Base-by-base conservation (phyloP, 35 echinoderm and acorn worm genomes). In the Strongylocentrotus purpuratus region DNA sequence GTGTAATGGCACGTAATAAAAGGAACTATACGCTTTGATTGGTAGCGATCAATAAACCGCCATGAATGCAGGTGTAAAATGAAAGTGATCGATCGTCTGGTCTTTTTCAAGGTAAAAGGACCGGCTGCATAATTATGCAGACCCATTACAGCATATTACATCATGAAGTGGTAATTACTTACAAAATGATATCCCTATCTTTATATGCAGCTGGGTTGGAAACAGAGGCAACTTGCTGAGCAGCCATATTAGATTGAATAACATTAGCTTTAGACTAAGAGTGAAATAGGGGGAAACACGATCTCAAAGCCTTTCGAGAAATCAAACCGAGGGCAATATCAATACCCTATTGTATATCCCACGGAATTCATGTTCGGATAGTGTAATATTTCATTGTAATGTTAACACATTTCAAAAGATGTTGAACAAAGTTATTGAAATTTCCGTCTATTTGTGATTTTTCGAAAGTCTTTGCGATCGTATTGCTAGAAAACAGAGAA, bases 1-100 rank as follows among this genome's bases (percentile, higher is more conserved):
- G 65, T 78, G 22, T 78, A 78, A 78, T 78, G 22, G 25, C 20
- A 78, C 18, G 65, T 78, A 20, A 25, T 2, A 10, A 55, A 31
- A 78, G 65, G 65, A 78, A n/a, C 25, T 78, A 22, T 78, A 78
- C 65, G 65, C 65, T 78, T 78, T 78, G 65, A 78, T 78, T 78
- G 7, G 35, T 4, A 78, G 65, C 65, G 65, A 78, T 78, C 65
- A 78, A 78, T 78, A 78, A 28, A 15, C 65, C 65, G 20, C 65
- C 65, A 78, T 25, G 20, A 70, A 78, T 78, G 65, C 65, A 78
- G 65, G 22, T 78, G 65, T 78, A 78, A 78, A 78, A 78, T 78
- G 28, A n/a, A 78, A 28, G 20, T 78, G 65, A 78, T 78, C 22
- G 65, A 78, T 78, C 65, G 65, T 78, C 65, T 78, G 65, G 65